Evolutionary conservation across 2,797 vertebrate species (phyloP).

Genomic region (Channa striata): DNA sequence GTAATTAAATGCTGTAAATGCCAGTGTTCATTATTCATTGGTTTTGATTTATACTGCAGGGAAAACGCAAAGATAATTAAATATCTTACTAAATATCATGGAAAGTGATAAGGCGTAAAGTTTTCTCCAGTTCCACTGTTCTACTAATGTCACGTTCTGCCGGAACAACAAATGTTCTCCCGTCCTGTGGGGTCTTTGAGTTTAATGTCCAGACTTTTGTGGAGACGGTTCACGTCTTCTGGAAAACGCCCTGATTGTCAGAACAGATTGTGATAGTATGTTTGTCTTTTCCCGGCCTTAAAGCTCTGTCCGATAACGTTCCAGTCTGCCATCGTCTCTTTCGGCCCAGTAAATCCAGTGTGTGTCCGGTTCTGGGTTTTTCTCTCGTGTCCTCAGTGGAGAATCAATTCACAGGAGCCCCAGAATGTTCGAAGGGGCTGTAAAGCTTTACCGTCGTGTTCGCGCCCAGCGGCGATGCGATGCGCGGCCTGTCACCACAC

Average conservation of each 20-base stretch:
- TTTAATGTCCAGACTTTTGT: conserved; percentile 23
- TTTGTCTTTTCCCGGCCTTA: conserved; percentile 56
- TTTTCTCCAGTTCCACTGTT: conserved; percentile 64
- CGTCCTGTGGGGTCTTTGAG: conserved; percentile 9
- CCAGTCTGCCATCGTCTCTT: neutral
- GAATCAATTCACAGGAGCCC: conserved; percentile 54
- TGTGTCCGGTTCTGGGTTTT: conserved; percentile 11
- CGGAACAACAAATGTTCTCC: conserved; percentile 4
- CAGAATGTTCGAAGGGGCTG: conserved; percentile 36
- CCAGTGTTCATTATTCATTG: conserved; percentile 61
- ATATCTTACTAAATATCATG: conserved; percentile 79
- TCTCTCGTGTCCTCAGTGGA: conserved; percentile 34
- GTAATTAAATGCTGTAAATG: conserved; percentile 64
- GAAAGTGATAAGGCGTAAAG: conserved; percentile 80
- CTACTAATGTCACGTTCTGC: conserved; percentile 24
- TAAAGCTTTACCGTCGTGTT: conserved; percentile 65
- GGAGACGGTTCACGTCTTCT: conserved; percentile 46
- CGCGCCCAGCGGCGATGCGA: conserved; percentile 9
- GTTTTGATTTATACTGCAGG: conserved; percentile 68
- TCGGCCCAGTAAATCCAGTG: conserved; percentile 4
- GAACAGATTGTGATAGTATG: conserved; percentile 66
- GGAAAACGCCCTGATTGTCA: conserved; percentile 85
- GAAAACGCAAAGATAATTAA: conserved; percentile 69
- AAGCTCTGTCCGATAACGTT: conserved; percentile 60
- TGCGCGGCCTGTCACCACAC: conserved; percentile 10